Base-by-base conservation (phyloP, 2,113 vertebrate genomes). In the Vanacampus margaritifer region DNA sequence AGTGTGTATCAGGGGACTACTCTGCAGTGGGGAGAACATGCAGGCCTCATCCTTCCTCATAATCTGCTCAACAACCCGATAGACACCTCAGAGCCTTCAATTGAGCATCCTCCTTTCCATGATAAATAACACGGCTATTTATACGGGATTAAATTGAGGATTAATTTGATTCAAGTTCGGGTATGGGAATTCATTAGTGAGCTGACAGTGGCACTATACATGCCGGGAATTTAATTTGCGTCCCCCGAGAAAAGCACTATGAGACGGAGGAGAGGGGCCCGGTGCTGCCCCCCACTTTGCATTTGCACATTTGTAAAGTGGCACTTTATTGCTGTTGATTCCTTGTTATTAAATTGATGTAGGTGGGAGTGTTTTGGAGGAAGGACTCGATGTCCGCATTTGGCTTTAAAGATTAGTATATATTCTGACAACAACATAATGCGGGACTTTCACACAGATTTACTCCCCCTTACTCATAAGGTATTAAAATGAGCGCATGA, bases 1-100 rank as follows among this genome's bases (percentile, higher is more conserved):
- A 90, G 90, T 91, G 89, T 87, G 83, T 89, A 91, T 88, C 91
- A 79, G 63, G 93, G 92, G 93, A 90, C 84, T 87, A 88, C 85
- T 89, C 80, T 87, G 86, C 83, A 80, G 81, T 71, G 69, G 69
- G 71, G 73, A 35, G 28, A 77, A 75, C 73, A 77, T 81, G 77
- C 74, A 80, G 76, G 78, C 79, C 81, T 87, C 83, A 86, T 87
- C 84, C 81, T 83, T 87, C 79, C 83, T 65, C 73, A 61, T 91
- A 90, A 92, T 92, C 89, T 90, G 83, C 82, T 89, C 83, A 81
- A 78, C 85, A 80, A 67, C 86, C 79, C 65, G 73, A 59, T 72
- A 82, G 85, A 88, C 86, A 86, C 76, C 82, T 79, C 83, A 75
- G 84, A 84, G 85, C 84, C 88, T 88, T 89, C 85, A 86, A 65